Percentiles rank a stretch among this genome's conserved stretches.
Evolutionary conservation across 2,888 invertebrate genomes (phyloP).

Genomic region (Strigamia maritima): DNA sequence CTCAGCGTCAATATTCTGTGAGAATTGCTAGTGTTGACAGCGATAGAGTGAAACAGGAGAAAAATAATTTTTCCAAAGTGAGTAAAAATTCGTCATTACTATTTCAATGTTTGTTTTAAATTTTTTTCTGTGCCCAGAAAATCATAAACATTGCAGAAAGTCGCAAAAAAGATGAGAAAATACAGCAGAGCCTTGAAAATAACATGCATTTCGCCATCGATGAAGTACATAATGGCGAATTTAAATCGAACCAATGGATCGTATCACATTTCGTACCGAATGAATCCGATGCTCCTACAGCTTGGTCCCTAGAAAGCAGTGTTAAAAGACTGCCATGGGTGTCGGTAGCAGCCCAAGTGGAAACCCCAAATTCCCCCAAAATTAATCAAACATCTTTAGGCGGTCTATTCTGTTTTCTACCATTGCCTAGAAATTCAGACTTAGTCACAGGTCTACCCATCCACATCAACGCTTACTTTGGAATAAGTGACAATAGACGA

Average conservation of each 20-base stretch:
- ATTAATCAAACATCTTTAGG: neutral
- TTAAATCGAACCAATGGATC: neutral
- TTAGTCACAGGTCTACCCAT: neutral
- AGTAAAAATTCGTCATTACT: too few relatives aligned
- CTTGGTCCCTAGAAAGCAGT: neutral
- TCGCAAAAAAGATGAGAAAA: neutral
- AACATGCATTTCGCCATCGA: neutral
- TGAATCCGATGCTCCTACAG: neutral
- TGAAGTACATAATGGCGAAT: too few relatives aligned
- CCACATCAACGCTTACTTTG: neutral
- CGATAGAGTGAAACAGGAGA: constrained; percentile 59
- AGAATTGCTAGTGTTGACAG: too few relatives aligned
- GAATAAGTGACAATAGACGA: neutral
- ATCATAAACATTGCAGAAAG: neutral
- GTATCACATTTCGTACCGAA: neutral
- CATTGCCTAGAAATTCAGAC: neutral
- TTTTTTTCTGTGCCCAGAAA: too few relatives aligned
- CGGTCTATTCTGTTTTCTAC: neutral
- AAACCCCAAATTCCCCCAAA: neutral
- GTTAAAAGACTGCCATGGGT: neutral
- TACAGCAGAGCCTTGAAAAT: neutral
- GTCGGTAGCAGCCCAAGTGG: neutral
- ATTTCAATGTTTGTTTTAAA: neutral
- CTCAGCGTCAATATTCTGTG: too few relatives aligned
- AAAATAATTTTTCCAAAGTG: constrained; percentile 86